phyloP scores from a whole-genome alignment of 2,113 vertebrate genomes.

The Speoplatyrhinus poulsoni region DNA sequence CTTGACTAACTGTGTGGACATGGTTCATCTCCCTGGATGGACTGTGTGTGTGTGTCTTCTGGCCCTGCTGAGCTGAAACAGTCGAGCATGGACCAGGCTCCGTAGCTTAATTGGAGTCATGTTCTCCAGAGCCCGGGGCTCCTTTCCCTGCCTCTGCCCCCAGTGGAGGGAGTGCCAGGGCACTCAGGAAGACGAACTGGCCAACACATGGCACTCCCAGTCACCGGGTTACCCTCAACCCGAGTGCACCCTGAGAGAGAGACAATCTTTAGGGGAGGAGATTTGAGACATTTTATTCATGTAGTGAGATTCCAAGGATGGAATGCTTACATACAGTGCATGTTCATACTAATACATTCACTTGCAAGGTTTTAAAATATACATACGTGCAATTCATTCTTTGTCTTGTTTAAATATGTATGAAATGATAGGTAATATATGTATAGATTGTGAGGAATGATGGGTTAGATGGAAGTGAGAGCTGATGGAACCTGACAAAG shows the following conservation, averaged over 20 bases:
- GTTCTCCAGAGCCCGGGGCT: constrained; percentile 66
- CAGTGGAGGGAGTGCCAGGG: constrained; percentile 43
- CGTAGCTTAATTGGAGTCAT: constrained; percentile 73
- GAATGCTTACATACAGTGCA: not conserved
- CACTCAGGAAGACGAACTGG: constrained; percentile 30
- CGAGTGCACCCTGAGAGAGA: constrained; percentile 51
- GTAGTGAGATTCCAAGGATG: not conserved
- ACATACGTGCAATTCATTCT: not conserved
- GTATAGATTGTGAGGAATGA: no score
- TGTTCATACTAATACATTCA: no score
- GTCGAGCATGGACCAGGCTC: constrained; percentile 49
- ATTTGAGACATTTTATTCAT: constrained; percentile 50
- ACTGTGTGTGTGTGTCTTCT: constrained; percentile 35
- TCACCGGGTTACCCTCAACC: constrained; percentile 62
- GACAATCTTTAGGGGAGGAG: constrained; percentile 64
- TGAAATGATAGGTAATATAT: not conserved
- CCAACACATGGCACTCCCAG: constrained; percentile 61
- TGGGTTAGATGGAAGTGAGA: no score
- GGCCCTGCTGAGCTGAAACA: constrained; percentile 47
- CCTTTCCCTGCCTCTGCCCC: constrained; percentile 29
- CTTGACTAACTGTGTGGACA: constrained; percentile 34
- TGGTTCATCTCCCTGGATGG: constrained; percentile 46
- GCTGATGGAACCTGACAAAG: no score
- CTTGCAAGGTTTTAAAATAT: not conserved
- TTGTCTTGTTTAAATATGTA: not conserved